Percentiles rank a stretch among this genome's conserved stretches.
phyloP scores from a whole-genome alignment of 2,113 vertebrate species.

The Panthera uncia region DNA sequence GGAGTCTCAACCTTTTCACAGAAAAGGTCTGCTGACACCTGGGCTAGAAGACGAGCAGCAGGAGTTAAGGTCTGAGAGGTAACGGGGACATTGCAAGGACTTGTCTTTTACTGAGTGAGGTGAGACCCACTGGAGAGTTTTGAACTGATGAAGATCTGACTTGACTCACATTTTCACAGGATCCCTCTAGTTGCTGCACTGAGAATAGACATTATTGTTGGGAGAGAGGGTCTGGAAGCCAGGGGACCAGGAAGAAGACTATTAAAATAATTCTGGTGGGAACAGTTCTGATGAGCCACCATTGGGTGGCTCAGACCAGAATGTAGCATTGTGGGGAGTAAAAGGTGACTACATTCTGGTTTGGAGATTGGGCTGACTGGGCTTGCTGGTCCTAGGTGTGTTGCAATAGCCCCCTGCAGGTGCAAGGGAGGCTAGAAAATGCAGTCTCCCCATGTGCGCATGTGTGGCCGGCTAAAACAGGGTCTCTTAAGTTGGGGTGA shows the following conservation, averaged over 20 bases:
- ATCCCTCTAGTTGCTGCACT: background rate
- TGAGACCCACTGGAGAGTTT: background rate
- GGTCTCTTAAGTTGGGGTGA: background rate
- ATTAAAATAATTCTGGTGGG: background rate
- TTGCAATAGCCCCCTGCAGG: background rate
- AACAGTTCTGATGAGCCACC: background rate
- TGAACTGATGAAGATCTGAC: background rate
- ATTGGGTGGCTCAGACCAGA: background rate
- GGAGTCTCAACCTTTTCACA: background rate
- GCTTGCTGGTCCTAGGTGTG: background rate
- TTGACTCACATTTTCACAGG: background rate
- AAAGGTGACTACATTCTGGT: background rate
- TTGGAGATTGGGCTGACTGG: background rate
- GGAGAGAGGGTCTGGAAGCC: background rate
- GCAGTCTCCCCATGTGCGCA: background rate
- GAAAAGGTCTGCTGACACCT: background rate
- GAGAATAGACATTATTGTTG: background rate
- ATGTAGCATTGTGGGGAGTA: background rate
- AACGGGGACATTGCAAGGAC: background rate
- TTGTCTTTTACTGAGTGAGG: background rate
- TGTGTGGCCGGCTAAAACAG: background rate
- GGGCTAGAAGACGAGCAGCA: background rate
- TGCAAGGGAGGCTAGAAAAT: background rate
- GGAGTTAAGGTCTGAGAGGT: background rate
- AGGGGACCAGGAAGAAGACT: background rate